Evolutionary conservation across 2,797 vertebrate genomes (phyloP).

Genomic region (Chiroxiphia lanceolata): DNA sequence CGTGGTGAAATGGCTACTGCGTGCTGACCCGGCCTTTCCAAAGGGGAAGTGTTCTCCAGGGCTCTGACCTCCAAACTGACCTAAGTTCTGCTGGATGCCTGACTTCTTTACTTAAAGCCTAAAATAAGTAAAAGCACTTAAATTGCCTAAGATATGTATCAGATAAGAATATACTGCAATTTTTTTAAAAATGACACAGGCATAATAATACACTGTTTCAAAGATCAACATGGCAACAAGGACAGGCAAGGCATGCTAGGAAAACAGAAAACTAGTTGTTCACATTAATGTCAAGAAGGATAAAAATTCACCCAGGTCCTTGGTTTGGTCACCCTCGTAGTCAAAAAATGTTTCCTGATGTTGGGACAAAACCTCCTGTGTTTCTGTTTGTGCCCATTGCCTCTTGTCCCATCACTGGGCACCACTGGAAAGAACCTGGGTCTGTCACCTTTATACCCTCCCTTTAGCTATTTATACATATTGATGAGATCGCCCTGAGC

Average conservation of each 20-base stretch:
- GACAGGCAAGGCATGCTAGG: background rate
- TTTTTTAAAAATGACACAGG: background rate
- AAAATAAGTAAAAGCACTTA: background rate
- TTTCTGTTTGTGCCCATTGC: background rate
- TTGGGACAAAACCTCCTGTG: background rate
- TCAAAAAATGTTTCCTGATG: background rate
- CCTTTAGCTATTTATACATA: background rate
- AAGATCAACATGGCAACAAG: background rate
- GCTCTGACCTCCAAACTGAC: background rate
- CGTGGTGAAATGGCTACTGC: fast-evolving
- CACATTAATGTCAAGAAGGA: background rate
- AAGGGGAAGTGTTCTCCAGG: fast-evolving
- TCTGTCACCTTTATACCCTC: background rate
- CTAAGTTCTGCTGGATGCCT: background rate
- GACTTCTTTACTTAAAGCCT: background rate
- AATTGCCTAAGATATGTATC: background rate
- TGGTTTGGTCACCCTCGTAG: background rate
- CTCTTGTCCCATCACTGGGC: background rate
- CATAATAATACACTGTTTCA: background rate
- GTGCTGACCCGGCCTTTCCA: background rate
- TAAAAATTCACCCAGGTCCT: background rate
- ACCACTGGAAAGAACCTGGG: background rate
- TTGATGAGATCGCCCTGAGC: background rate
- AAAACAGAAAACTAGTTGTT: background rate
- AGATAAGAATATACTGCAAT: background rate